These are phyloP conservation scores for Trachops cirrhosus DNA, from an alignment of 2,797 vertebrate genomes.

Conservation along the genomic window DNA sequence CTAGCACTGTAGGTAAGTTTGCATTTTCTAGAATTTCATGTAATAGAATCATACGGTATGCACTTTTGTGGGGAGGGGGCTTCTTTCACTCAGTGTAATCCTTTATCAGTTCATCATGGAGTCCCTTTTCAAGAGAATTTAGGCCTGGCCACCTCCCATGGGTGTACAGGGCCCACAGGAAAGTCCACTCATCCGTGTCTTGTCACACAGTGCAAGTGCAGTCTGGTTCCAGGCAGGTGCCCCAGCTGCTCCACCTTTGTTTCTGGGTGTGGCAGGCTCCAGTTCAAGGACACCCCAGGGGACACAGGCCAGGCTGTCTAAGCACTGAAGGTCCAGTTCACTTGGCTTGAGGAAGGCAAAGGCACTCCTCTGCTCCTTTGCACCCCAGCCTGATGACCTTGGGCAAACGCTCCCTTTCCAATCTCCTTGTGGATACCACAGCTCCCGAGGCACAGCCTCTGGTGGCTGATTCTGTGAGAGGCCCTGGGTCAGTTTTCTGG, in stretches of 20 bases:
- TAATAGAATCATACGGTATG: not conserved
- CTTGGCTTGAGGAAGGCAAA: not conserved
- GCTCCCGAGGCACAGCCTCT: rapidly evolving
- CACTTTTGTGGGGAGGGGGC: not conserved
- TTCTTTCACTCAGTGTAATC: not conserved
- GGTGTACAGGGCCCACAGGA: not conserved
- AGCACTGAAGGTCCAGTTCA: not conserved
- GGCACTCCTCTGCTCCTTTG: not conserved
- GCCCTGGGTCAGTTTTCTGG: not conserved
- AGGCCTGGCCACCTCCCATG: not conserved
- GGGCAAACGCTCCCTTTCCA: not conserved
- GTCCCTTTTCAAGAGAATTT: not conserved
- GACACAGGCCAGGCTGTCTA: not conserved
- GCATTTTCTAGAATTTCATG: not conserved
- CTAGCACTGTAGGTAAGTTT: not conserved
- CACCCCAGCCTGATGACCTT: not conserved
- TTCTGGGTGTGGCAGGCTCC: not conserved
- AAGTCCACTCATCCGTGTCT: not conserved
- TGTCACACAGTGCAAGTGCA: not conserved
- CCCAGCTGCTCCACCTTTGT: not conserved
- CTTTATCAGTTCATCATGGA: not conserved
- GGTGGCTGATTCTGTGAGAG: not conserved
- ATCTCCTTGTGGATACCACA: too few species aligned
- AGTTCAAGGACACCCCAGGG: not conserved
- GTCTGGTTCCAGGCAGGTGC: not conserved